These are phyloP conservation scores for Papilio demoleus DNA, from an alignment of 2,888 invertebrate genomes.

Conservation along the genomic window DNA sequence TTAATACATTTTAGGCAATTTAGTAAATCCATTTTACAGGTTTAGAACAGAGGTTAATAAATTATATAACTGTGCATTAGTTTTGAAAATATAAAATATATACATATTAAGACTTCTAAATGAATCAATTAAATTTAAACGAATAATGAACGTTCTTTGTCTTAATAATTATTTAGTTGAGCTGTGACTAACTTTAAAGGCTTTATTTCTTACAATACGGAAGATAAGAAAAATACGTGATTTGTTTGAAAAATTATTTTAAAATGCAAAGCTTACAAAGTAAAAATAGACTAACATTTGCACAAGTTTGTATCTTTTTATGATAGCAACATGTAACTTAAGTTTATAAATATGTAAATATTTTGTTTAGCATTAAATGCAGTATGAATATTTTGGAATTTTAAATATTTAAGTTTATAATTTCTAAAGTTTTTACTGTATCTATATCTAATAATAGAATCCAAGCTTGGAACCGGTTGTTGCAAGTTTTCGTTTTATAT, in stretches of 20 bases:
- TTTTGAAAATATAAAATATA: too few relatives aligned
- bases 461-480: neutral
- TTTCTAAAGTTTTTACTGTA: neutral
- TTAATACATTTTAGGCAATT: too few relatives aligned
- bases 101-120: neutral
- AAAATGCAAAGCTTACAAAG: neutral
- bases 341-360: too few relatives aligned
- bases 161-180: neutral
- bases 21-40: neutral
- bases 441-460: neutral
- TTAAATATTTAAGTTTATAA: neutral
- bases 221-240: neutral
- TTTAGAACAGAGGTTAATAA: neutral
- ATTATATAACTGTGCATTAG: too few relatives aligned
- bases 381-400: neutral
- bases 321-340: too few relatives aligned
- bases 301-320: neutral
- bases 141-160: neutral
- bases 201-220: constrained; percentile 4
- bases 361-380: too few relatives aligned
- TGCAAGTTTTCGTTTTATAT: neutral
- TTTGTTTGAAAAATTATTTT: constrained; percentile 1
- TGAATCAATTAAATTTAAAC: neutral
- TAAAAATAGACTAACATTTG: neutral
- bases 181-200: neutral